Evolutionary conservation across 2,113 vertebrate species (phyloP), one percentile per base, ranked within the genome.

Genomic region (Actenoides lindsayi): DNA sequence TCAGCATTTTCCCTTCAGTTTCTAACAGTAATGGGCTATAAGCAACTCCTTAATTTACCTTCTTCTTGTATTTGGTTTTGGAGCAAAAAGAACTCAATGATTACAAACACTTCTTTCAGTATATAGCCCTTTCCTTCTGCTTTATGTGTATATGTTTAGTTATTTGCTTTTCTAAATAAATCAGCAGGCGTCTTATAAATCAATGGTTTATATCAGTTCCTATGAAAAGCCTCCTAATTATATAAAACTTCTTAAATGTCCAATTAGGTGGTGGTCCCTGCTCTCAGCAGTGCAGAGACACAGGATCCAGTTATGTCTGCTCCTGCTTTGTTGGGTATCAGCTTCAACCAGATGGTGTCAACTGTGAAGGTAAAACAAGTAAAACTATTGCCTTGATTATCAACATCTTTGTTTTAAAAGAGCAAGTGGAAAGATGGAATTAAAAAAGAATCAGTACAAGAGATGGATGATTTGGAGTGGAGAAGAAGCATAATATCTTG

Each of bases 261-360:
- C 62, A 24, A 46, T 63, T 94, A 99, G 99, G 98, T 35, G 98
- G 98, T 2, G 98, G 98, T 18, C 98, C 98, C n/a, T 99, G 99
- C 75, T 98, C 97, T 65, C 99, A 99, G 82, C 97, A 94, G 11
- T 99, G 99, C 95, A 97, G 98, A 5, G 98, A 98, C 83, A 99
- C 99, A 3, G 98, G 98, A 13, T 96, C 96, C 18, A 97, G 97
- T 31, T 98, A 98, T 0, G 98, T 99, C 28, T 99, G 99, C 64
- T 97, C 97, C 28, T 99, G 99, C 93, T 98, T 98, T 54, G 97
- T 98, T 83, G 99, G 99, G 27, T 99, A 99, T 95, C 99, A 98
- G 97, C 98, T 99, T 88, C 98, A 98, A 89, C 59, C 98, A 3
- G 99, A 99, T 48, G 98, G 98, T 14, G 98, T 98, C 96, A 99